Conservation (phyloP, 2,113 vertebrate genomes). For the human region DNA sequence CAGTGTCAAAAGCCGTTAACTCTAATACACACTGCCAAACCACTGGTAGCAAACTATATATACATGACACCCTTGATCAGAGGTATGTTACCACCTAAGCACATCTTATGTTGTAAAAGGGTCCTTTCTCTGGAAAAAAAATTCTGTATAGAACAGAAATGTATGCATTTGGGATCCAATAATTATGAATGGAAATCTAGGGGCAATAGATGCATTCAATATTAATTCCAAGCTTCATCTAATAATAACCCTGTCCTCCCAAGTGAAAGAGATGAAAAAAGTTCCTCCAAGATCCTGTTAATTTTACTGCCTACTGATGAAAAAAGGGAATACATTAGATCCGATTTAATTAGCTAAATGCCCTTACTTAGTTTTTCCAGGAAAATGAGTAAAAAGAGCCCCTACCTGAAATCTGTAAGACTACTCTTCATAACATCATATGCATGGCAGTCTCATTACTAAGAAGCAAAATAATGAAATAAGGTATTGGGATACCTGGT, state of each 20-base stretch:
- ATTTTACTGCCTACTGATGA: slow-evolving; percentile 1
- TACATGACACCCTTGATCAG: not conserved
- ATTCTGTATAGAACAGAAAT: not conserved
- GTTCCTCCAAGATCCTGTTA: not conserved
- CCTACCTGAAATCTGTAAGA: not conserved
- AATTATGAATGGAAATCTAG: not conserved
- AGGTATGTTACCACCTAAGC: not conserved
- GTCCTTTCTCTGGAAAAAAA: not conserved
- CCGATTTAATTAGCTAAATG: slow-evolving; percentile 23
- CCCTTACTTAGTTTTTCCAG: not conserved
- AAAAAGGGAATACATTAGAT: not conserved
- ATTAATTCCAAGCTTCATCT: not conserved
- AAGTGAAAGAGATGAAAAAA: not conserved
- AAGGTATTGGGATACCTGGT: not conserved
- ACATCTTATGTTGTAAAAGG: not conserved
- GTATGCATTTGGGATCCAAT: not conserved
- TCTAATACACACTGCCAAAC: not conserved
- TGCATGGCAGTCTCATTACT: not conserved
- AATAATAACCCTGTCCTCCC: not conserved
- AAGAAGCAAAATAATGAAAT: not conserved
- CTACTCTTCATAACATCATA: not conserved
- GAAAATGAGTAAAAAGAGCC: not conserved
- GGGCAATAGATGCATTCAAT: not conserved
- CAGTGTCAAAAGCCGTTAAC: not conserved
- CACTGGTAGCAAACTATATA: not conserved